Base-by-base conservation (phyloP, 2,797 vertebrate genomes). In the Apodemus agrarius region DNA sequence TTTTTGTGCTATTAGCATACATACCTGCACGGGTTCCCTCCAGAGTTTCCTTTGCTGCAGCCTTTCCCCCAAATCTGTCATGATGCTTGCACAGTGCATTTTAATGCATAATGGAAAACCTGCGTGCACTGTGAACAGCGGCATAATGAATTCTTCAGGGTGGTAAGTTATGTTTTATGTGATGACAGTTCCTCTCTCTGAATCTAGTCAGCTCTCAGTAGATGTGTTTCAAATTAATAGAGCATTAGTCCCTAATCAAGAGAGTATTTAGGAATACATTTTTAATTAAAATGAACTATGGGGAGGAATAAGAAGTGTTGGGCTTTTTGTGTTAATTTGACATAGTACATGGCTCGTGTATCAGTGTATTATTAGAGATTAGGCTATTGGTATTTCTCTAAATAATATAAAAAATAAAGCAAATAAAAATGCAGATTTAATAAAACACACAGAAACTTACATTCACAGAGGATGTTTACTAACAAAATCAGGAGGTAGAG, bases 201-300 rank as follows among this genome's bases (percentile, higher is more conserved):
- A 98, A 98, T 98, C 94, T 82, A 75, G 65, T 95, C 97, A 82
- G 88, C 96, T 97, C 97, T 97, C 94, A 96, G 91, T 92, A 96
- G 98, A 98, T 97, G 82, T 97, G 67, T 94, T 98, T 98, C 90
- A 98, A 97, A 98, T 98, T 98, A 98, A 97, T 90, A 96, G 95
- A 94, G 92, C 97, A 98, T 98, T 98, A 98, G 93, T 90, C 96
- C 96, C 98, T 98, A 98, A 98, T 98, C 98, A 98, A 97, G 96
- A 78, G 95, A 84, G 93, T 97, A 97, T 97, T 97, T 98, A 93
- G 97, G 89, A 98, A 98, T 97, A 98, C 95, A 94, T 98, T 98
- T 98, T 98, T 98, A 98, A 98, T 98, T 96, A 92, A 98, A 98
- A 98, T 97, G 98, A 98, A 96, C 96, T 98, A 82, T 96, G 52